Evolutionary conservation across 2,888 invertebrate genomes (phyloP).

Genomic region (Steinernema scapterisci): DNA sequence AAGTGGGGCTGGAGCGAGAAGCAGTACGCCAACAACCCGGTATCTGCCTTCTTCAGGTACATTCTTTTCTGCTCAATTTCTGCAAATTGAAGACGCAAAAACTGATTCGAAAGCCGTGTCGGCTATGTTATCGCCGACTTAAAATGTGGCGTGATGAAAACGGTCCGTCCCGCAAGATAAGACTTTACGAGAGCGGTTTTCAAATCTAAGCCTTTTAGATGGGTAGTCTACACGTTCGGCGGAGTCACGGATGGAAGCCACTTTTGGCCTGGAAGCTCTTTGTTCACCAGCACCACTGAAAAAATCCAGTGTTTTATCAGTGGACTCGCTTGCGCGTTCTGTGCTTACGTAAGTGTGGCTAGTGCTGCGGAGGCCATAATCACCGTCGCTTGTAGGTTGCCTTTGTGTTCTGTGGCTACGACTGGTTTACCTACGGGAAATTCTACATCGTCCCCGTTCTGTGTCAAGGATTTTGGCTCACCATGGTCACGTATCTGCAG

Average conservation of each 20-base stretch:
- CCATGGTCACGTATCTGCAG: conserved; percentile 53
- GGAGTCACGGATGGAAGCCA: conserved; percentile 66
- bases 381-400: conserved; percentile 35
- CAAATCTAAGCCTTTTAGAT: not conserved
- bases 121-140: no score
- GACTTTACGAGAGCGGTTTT: no score
- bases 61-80: not conserved
- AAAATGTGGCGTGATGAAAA: no score
- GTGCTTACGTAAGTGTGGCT: conserved; percentile 48
- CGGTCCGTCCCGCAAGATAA: no score
- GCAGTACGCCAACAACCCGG: conserved; percentile 49
- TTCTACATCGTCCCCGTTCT: conserved; percentile 46
- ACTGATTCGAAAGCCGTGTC: no score
- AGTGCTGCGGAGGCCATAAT: no score
- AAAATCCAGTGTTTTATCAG: conserved; percentile 60
- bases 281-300: conserved; percentile 60
- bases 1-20: conserved; percentile 46
- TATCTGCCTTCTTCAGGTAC: conserved; percentile 26
- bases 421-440: conserved; percentile 37
- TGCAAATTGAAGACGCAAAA: not conserved
- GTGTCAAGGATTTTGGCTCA: conserved; percentile 49
- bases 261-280: conserved; percentile 62
- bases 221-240: conserved; percentile 58
- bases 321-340: conserved; percentile 50
- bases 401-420: conserved; percentile 38